Evolutionary conservation across 2,888 invertebrate species (phyloP), one percentile per base, ranked within the genome.

Genomic region (Lucinisca nassula): DNA sequence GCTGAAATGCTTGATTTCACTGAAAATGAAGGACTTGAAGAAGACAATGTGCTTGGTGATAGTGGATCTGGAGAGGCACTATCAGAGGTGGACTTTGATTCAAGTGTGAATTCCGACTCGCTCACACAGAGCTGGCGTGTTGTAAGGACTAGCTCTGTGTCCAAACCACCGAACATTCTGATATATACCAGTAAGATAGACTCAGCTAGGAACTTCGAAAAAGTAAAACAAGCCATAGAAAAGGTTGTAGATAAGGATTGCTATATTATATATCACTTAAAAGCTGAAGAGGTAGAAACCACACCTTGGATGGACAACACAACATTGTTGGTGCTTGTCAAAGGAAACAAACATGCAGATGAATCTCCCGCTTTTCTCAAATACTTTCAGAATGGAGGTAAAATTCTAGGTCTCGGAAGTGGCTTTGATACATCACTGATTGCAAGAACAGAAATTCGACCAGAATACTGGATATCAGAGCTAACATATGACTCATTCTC

Each of bases 151-250:
- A 74, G 35, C 0, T 82, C 87, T 4, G 49, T 84, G 14, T 35
- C 82, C 0, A 96, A 96, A 91, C 96, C 96, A 8, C 96, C 96
- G 0, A 96, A 96, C 87, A 92, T 96, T n/a, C 90, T 96, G 17
- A 90, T 96, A 0, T 96, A 95, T 89, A 94, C 94, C 78, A 96
- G 95, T 6, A 94, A 93, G 73, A 93, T 93, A 78, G 95, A 95
- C 84, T 92, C 95, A 0, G 82, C 84, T 17, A 79, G 94, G 76
- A 93, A 92, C 75, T 96, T 95, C 91, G 91, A 94, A 17, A 90
- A 86, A 21, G 90, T 95, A 6, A 93, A 90, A 70, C 61, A 76
- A 24, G 89, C 93, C 0, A 74, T 96, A 12, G 89, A 92, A 49
- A 91, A 93, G 75, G 95, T 95, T 82, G 67, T 96, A 4, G 93